These are phyloP conservation scores for Poeciliopsis retropinna DNA, from an alignment of 2,113 vertebrate genomes.

Conservation along the genomic window DNA sequence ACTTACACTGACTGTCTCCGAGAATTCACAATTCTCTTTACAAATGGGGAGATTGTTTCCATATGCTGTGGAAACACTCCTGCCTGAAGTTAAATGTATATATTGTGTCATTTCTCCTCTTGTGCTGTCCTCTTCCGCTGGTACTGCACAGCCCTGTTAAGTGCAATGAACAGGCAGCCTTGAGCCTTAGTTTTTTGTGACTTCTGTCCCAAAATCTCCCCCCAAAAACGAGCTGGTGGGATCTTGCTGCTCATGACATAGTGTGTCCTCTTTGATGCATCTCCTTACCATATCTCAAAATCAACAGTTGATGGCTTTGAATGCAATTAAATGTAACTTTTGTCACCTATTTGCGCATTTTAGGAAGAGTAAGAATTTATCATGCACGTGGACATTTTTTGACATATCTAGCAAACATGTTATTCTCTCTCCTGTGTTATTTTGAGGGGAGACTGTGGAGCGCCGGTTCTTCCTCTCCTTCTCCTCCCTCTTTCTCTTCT, in stretches of 20 bases:
- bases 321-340: not conserved
- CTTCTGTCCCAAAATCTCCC: conserved; percentile 59
- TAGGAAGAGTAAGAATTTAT: conserved; percentile 25
- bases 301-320: not conserved
- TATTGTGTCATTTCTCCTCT: conserved; percentile 64
- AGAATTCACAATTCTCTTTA: conserved; percentile 50
- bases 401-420: conserved; percentile 75
- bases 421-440: conserved; percentile 80
- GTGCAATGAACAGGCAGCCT: conserved; percentile 38
- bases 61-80: conserved; percentile 70
- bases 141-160: conserved; percentile 60
- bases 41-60: conserved; percentile 78
- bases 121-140: conserved; percentile 49
- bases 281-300: not conserved
- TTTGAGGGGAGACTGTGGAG: conserved; percentile 82
- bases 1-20: conserved; percentile 34
- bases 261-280: conserved; percentile 41
- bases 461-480: conserved; percentile 68
- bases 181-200: conserved; percentile 65
- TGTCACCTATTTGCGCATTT: conserved; percentile 6
- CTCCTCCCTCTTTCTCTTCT: conserved; percentile 35
- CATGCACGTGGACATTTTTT: conserved; percentile 65
- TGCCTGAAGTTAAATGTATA: conserved; percentile 72
- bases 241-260: conserved; percentile 42
- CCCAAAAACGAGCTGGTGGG: not conserved